Conservation (phyloP, 2,888 invertebrate species). For the Caenorhabditis imperialis region DNA sequence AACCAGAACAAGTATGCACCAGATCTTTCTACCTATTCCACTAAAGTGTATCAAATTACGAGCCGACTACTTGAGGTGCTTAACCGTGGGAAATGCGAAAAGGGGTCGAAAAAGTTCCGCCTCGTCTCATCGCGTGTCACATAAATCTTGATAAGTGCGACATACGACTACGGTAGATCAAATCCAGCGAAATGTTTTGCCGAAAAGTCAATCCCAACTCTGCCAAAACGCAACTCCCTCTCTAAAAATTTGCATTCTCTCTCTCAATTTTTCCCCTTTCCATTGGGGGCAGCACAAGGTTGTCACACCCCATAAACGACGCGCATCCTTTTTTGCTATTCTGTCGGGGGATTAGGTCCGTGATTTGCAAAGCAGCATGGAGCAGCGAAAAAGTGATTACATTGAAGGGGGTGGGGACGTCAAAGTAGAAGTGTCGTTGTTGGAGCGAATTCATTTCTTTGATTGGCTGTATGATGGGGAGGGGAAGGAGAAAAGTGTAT, state of each 20-base stretch:
- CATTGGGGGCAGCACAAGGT: constrained; percentile 3
- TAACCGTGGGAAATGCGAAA: too few species aligned
- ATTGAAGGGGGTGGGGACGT: constrained; percentile 20
- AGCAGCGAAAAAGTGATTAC: constrained; percentile 51
- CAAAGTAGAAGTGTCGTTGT: not conserved
- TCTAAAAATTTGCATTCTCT: constrained; percentile 34
- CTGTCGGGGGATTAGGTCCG: constrained; percentile 26
- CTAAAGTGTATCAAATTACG: too few species aligned
- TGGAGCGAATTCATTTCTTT: too few species aligned
- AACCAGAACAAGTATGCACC: too few species aligned
- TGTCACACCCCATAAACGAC: not conserved
- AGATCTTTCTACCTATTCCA: too few species aligned
- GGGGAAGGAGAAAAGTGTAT: too few species aligned
- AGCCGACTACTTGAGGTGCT: too few species aligned
- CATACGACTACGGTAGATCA: too few species aligned
- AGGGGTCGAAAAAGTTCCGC: too few species aligned
- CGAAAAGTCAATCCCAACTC: constrained; percentile 7
- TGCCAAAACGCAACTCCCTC: constrained; percentile 17
- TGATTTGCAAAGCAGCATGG: constrained; percentile 40
- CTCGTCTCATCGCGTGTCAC: constrained; percentile 29
- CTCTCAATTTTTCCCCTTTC: not conserved
- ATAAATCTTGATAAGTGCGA: constrained; percentile 10
- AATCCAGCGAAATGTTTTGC: not conserved
- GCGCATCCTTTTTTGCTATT: too few species aligned
- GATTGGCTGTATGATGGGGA: too few species aligned